These are phyloP conservation scores for Andinoacara biseriatus DNA, from an alignment of 2,113 vertebrate genomes.

Conservation along the genomic window DNA sequence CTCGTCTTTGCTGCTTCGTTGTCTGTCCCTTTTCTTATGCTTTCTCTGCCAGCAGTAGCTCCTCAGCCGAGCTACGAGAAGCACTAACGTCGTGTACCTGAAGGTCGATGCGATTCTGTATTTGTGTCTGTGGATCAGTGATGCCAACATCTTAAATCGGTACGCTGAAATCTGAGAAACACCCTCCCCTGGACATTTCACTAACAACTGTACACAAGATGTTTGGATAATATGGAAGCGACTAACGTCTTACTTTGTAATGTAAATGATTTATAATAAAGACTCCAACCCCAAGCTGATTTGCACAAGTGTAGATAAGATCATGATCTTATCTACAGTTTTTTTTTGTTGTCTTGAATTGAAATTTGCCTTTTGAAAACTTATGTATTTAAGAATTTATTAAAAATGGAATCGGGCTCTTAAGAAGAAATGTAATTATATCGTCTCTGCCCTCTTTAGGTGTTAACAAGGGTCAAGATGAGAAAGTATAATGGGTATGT, in stretches of 20 bases:
- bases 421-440: background rate
- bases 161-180: slow-evolving; percentile 7
- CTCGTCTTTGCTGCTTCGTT: background rate
- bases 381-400: background rate
- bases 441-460: no score
- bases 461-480: background rate
- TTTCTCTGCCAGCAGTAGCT: slow-evolving; percentile 4
- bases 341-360: background rate
- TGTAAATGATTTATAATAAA: slow-evolving; percentile 81
- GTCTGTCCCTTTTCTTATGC: background rate
- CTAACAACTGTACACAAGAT: slow-evolving; percentile 22
- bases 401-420: background rate
- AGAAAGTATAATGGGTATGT: background rate
- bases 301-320: background rate
- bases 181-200: slow-evolving; percentile 7
- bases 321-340: no score
- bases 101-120: slow-evolving; percentile 22
- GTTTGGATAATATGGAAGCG: slow-evolving; percentile 31
- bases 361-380: background rate
- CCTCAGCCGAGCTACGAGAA: background rate
- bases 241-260: slow-evolving; percentile 68
- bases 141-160: slow-evolving; percentile 36
- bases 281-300: slow-evolving; percentile 23
- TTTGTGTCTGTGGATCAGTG: slow-evolving; percentile 8
- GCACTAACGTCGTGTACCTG: slow-evolving; percentile 6